Conservation (phyloP, 2,113 vertebrate genomes). For the Jacana jacana region DNA sequence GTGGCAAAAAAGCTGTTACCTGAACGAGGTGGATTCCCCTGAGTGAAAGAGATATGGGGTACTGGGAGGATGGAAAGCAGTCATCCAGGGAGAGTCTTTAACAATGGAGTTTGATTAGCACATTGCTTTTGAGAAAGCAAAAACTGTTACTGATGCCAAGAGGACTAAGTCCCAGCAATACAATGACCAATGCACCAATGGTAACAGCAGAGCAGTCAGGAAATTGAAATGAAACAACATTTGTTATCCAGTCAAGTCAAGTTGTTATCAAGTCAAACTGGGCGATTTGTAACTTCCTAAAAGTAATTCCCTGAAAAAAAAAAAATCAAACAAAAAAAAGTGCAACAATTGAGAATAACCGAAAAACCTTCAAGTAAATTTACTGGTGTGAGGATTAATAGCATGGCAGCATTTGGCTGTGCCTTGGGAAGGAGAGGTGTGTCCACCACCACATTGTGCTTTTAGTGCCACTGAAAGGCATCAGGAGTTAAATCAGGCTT, state of each 20-base stretch:
- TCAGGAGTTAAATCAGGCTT: conserved; percentile 6
- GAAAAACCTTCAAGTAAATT: neutral
- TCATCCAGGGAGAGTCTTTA: neutral
- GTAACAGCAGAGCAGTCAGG: neutral
- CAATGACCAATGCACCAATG: neutral
- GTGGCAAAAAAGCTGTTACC: neutral
- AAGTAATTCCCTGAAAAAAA: neutral
- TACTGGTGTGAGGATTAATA: neutral
- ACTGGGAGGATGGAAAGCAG: neutral
- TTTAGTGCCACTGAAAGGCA: neutral
- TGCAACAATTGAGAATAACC: neutral
- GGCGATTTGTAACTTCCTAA: neutral
- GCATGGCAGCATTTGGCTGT: neutral
- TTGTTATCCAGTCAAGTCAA: neutral
- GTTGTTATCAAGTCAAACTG: too few species aligned
- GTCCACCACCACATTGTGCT: neutral
- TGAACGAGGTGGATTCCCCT: neutral
- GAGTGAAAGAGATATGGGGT: neutral
- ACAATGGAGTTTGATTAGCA: neutral
- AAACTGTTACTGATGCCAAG: neutral
- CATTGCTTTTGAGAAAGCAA: neutral
- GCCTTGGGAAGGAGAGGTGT: neutral
- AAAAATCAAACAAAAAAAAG: neutral
- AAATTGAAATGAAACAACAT: neutral
- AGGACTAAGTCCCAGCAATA: neutral